A percentile compares a stretch with the other conserved stretches of the same genome.
phyloP scores from a whole-genome alignment of 2,113 vertebrate species.

The Symphodus melops region DNA sequence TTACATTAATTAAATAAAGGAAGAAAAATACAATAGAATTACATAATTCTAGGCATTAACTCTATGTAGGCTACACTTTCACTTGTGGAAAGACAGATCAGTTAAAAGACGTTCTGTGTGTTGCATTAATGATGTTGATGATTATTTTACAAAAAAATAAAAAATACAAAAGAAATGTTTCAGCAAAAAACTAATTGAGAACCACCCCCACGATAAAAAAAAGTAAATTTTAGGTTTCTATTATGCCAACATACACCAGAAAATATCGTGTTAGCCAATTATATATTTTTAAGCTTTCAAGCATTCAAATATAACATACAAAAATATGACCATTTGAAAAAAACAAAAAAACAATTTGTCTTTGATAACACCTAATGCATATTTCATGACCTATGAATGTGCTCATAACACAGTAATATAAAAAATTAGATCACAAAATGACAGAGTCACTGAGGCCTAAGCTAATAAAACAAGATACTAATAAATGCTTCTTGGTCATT shows the following conservation, averaged over 20 bases:
- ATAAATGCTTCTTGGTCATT: neutral
- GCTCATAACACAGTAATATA: neutral
- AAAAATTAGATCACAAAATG: neutral
- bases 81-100: no score
- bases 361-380: neutral
- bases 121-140: no score
- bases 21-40: no score
- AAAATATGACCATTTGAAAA: neutral
- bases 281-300: neutral
- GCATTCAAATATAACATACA: neutral
- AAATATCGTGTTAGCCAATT: neutral
- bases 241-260: neutral
- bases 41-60: no score
- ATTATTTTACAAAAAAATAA: no score
- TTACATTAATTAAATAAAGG: no score
- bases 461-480: neutral
- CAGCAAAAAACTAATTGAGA: neutral
- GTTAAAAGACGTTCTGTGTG: no score
- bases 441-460: neutral
- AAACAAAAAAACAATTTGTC: no score
- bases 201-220: no score
- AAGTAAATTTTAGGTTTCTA: no score
- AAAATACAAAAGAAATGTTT: neutral
- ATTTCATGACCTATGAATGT: neutral
- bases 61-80: no score